These are phyloP conservation scores for Pseudopleuronectes americanus DNA, from an alignment of 2,797 vertebrate genomes.

Conservation along the genomic window DNA sequence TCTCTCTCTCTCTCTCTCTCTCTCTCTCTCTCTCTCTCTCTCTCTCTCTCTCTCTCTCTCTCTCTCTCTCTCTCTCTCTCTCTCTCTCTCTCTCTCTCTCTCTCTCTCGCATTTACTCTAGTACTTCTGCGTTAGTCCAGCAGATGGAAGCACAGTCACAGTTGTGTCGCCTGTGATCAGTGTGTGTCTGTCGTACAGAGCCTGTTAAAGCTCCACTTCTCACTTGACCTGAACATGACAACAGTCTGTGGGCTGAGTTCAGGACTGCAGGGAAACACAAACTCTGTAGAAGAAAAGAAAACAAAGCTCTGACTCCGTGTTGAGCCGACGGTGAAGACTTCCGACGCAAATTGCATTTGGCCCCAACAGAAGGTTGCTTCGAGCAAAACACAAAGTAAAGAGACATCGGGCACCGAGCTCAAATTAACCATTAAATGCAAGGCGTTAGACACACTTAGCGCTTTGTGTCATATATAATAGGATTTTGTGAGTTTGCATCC, in stretches of 20 bases:
- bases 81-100: too few relatives aligned
- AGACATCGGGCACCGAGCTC: conserved; percentile 16
- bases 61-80: too few relatives aligned
- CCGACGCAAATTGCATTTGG: conserved; percentile 10
- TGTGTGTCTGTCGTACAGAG: conserved; percentile 3
- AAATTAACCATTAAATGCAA: conserved; percentile 49
- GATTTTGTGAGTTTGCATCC: conserved; percentile 29
- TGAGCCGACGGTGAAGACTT: conserved; percentile 6
- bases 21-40: too few relatives aligned
- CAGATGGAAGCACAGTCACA: conserved; percentile 66
- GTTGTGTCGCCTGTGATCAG: background rate
- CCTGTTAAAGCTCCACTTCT: conserved; percentile 15
- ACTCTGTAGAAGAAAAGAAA: conserved; percentile 11
- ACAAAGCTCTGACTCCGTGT: conserved; percentile 14
- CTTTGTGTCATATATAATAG: conserved; percentile 56
- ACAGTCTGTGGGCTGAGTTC: conserved; percentile 25
- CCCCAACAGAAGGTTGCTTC: conserved; percentile 33
- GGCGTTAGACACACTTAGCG: conserved; percentile 39
- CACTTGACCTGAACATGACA: conserved; percentile 10
- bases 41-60: too few relatives aligned
- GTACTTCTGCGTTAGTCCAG: conserved; percentile 33
- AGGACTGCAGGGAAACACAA: conserved; percentile 1
- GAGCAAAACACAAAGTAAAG: conserved; percentile 25
- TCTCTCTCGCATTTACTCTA: too few relatives aligned
- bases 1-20: too few relatives aligned